Evolutionary conservation across 2,797 vertebrate species (phyloP).

Genomic region (Holocentrus rufus): DNA sequence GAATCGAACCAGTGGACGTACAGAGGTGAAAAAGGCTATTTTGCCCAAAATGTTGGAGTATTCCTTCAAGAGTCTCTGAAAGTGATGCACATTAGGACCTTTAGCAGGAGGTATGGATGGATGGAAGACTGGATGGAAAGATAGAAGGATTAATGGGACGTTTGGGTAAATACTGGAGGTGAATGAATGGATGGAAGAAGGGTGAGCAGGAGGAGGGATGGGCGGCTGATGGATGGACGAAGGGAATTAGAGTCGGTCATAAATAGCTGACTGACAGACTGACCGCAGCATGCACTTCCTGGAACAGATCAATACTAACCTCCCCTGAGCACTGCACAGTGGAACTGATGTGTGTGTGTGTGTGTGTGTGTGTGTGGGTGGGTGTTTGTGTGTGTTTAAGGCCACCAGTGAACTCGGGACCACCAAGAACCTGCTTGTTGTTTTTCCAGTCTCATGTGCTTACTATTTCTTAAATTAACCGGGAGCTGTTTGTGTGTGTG

Average conservation of each 20-base stretch:
- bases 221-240: conserved; percentile 26
- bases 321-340: conserved; percentile 3
- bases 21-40: too few relatives aligned
- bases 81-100: background rate
- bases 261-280: conserved; percentile 70
- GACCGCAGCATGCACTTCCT: conserved; percentile 66
- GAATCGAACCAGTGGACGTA: too few relatives aligned
- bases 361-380: background rate
- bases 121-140: background rate
- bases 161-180: background rate
- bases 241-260: conserved; percentile 57
- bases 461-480: too few relatives aligned
- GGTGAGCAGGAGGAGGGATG: conserved; percentile 8
- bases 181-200: background rate
- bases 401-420: too few relatives aligned
- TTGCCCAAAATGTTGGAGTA: too few relatives aligned
- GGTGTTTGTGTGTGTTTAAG: conserved; percentile 7
- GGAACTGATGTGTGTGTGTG: background rate
- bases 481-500: background rate
- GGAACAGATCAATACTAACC: conserved; percentile 61
- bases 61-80: too few relatives aligned
- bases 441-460: too few relatives aligned
- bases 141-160: background rate
- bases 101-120: background rate
- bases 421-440: too few relatives aligned